These are phyloP conservation scores for Philereme vetulata DNA, from an alignment of 2,888 invertebrate genomes.

Conservation along the genomic window DNA sequence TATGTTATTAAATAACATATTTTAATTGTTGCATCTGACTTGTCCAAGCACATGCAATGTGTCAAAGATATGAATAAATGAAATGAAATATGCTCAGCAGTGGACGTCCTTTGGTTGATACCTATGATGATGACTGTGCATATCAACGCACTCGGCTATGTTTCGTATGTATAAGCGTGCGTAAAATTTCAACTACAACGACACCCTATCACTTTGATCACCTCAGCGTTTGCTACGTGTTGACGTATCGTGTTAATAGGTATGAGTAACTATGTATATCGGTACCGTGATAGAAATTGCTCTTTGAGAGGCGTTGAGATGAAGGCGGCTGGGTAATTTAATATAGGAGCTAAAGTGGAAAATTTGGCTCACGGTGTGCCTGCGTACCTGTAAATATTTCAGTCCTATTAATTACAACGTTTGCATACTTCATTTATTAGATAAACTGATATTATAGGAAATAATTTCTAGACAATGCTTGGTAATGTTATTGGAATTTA, in stretches of 20 bases:
- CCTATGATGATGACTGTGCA: background rate
- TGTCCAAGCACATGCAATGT: no score
- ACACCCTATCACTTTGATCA: conserved; percentile 19
- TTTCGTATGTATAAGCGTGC: background rate
- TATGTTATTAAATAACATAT: no score
- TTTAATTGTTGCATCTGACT: no score
- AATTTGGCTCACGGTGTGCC: no score
- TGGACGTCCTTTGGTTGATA: background rate
- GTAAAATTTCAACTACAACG: conserved; percentile 3
- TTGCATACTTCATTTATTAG: no score
- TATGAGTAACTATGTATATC: conserved; percentile 15
- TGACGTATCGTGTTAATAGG: conserved; percentile 11
- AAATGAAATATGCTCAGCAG: background rate
- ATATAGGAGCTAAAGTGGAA: background rate
- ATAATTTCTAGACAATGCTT: no score
- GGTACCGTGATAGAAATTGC: conserved; percentile 12
- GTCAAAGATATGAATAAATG: no score
- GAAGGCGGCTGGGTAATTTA: conserved; percentile 20
- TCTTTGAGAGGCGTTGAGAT: conserved; percentile 22
- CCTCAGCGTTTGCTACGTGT: conserved; percentile 1
- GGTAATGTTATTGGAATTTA: no score
- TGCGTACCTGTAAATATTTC: no score
- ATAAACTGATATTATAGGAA: no score
- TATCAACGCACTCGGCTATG: background rate
- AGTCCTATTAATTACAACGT: no score